A percentile compares a stretch with the other conserved stretches of the same genome.
Conservation (phyloP, 2,113 vertebrate genomes). For the Leuciscus idus region DNA sequence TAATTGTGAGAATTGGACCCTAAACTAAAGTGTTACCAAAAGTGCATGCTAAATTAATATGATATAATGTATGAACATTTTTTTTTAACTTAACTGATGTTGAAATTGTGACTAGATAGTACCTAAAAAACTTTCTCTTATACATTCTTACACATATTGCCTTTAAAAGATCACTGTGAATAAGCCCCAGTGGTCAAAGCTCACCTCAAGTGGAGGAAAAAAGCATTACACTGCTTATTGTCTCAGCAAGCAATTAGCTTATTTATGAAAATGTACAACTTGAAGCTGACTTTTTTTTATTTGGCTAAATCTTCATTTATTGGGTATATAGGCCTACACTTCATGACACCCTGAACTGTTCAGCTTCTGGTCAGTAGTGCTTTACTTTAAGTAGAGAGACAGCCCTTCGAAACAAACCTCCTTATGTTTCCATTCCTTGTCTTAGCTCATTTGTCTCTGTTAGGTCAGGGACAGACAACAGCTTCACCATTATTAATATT, state of each 20-base stretch:
- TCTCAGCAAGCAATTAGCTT: background rate
- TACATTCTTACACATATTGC: background rate
- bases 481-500: constrained; percentile 67
- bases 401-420: background rate
- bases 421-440: constrained; percentile 31
- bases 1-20: no score
- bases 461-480: constrained; percentile 60
- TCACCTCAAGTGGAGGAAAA: constrained; percentile 21
- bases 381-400: background rate
- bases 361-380: background rate
- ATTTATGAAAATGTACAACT: background rate
- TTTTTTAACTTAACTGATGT: background rate
- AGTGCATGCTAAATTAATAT: background rate
- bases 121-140: background rate
- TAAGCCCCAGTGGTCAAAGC: constrained; percentile 14
- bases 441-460: constrained; percentile 57
- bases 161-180: background rate
- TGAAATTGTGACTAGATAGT: background rate
- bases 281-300: background rate
- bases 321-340: background rate
- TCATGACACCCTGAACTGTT: background rate
- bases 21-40: background rate
- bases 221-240: background rate
- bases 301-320: background rate
- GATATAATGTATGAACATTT: background rate